Evolutionary conservation across 1,140 invertebrate genomes (phyloP).

Genomic region (Bombus cullumanus): DNA sequence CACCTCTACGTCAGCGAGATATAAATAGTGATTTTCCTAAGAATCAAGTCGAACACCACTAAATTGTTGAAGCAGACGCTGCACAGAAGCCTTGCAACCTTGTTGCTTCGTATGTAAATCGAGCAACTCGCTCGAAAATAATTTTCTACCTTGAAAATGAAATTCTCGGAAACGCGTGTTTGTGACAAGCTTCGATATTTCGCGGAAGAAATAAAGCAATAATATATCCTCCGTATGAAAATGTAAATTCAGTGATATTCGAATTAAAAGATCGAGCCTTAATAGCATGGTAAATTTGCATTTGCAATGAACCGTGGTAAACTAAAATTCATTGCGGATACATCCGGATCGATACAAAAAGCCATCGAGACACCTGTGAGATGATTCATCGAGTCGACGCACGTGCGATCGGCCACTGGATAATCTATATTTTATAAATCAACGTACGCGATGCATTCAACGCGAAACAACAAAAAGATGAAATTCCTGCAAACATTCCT

Average conservation of each 20-base stretch:
- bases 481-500: background rate
- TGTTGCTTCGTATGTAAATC: background rate
- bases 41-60: background rate
- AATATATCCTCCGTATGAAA: background rate
- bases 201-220: background rate
- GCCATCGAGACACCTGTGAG: slow-evolving; percentile 31
- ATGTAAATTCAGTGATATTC: background rate
- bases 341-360: slow-evolving; percentile 18
- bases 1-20: background rate
- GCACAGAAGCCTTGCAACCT: background rate
- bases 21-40: slow-evolving; percentile 24
- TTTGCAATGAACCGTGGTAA: background rate
- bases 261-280: background rate
- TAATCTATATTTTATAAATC: slow-evolving; percentile 67
- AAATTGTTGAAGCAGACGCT: background rate
- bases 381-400: slow-evolving; percentile 56
- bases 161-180: background rate
- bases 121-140: background rate
- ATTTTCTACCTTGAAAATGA: background rate
- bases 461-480: slow-evolving; percentile 15
- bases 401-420: slow-evolving; percentile 26
- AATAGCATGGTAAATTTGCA: slow-evolving; percentile 4
- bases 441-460: slow-evolving; percentile 36
- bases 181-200: too few species aligned
- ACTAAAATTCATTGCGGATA: background rate